phyloP scores from a whole-genome alignment of 1,140 invertebrate species.

The Zelostemma sp. region DNA sequence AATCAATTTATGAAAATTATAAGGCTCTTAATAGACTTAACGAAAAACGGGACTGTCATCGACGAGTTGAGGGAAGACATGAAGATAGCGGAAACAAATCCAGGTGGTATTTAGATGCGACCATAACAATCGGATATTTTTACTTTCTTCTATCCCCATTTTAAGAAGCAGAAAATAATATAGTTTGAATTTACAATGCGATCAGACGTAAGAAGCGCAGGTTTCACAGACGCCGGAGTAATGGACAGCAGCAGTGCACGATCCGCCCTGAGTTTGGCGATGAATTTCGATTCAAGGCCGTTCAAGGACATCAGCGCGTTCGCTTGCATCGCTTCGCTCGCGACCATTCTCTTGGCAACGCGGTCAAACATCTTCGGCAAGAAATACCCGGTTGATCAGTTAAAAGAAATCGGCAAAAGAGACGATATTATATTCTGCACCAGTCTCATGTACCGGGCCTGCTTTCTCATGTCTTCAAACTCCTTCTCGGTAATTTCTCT shows the following conservation, averaged over 20 bases:
- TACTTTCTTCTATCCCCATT: constrained; percentile 51
- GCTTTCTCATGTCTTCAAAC: constrained; percentile 73
- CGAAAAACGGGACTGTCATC: constrained; percentile 58
- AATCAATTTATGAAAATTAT: constrained; percentile 68
- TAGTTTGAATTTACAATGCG: no score
- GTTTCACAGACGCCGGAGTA: constrained; percentile 59
- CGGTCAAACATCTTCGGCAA: constrained; percentile 67
- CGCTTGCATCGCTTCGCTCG: constrained; percentile 62
- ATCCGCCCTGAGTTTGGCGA: constrained; percentile 62
- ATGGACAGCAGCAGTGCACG: constrained; percentile 53
- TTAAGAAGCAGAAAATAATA: no score
- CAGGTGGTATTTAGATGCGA: no score
- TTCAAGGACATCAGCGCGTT: constrained; percentile 63
- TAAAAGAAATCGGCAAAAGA: constrained; percentile 61
- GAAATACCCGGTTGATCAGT: constrained; percentile 50
- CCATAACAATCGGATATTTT: no score
- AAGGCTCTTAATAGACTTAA: constrained; percentile 63
- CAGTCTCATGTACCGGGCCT: constrained; percentile 73
- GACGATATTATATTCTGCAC: constrained; percentile 69
- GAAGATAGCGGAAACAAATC: constrained; percentile 57
- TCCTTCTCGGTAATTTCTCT: constrained; percentile 65
- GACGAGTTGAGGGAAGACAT: constrained; percentile 57
- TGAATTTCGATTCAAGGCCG: constrained; percentile 62
- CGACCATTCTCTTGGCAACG: constrained; percentile 62
- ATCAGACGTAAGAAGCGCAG: constrained; percentile 63